Base-by-base conservation (phyloP, 2,888 invertebrate genomes). In the Epinotia ramella region DNA sequence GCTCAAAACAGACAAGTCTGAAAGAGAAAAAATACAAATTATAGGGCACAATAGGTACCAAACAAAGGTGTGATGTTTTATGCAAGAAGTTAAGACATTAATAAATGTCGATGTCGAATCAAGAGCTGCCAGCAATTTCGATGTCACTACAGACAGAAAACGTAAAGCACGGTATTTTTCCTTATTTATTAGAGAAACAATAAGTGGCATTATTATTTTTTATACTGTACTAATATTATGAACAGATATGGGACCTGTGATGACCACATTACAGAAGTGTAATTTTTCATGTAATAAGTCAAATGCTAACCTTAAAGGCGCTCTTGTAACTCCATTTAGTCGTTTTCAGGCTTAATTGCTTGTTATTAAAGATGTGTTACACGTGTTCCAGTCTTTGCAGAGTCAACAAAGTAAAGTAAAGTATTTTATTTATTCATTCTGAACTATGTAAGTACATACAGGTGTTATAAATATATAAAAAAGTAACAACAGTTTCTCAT, bases 81-180 rank as follows among this genome's bases (percentile, higher is more conserved):
- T 71, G 59, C 65, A 64, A 28, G 62, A 20, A 63, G 49, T 62
- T 63, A 63, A 60, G 40, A 18, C 40, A 20, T 59, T 59, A 24
- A 44, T 46, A 69, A 59, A 69, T 59, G 68, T 69, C 68, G 57
- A 68, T 57, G 40, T 68, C 56, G 40, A 68, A 68, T 44, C 67
- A 40, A 57, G 56, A 67, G 56, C 13, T 28, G 49, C 13, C 16
- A 18, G 44, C 44, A 68, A 59, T 59, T 68, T 68, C 24, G 40
- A 59, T 67, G 24, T 57, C 57, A 68, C 44, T 59, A 68, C 57
- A 68, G 16, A 68, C 57, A 68, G 16, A 59, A n/a, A 46, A 44
- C 1, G n/a, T 46, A 60, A 60, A 24, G 60, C 44, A 24, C 6
- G 12, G 33, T 46, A 0, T 33, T 6, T 0, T 59, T 69, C 46